These are phyloP conservation scores for Mactromeris polynyma DNA, from an alignment of 2,888 invertebrate species.

Conservation along the genomic window DNA sequence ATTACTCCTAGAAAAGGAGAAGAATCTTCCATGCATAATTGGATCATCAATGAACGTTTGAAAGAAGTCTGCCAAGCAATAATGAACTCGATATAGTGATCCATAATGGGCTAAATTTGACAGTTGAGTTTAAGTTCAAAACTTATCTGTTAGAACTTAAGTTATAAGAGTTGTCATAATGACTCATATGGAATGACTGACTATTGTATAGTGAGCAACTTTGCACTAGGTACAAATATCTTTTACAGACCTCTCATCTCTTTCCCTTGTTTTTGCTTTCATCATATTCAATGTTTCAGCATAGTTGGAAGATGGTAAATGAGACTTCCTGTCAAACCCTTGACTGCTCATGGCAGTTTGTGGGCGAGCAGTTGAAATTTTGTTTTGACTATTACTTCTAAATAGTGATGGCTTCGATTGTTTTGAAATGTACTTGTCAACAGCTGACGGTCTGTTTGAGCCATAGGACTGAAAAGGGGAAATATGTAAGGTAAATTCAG, in stretches of 20 bases:
- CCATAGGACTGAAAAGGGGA: conserved; percentile 11
- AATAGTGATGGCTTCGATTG: conserved; percentile 68
- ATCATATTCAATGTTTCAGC: conserved; percentile 70
- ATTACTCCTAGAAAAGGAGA: too few species aligned
- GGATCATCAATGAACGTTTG: too few species aligned
- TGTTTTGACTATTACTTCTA: conserved; percentile 50
- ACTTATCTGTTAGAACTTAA: too few species aligned
- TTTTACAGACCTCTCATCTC: conserved; percentile 76
- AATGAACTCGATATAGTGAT: too few species aligned
- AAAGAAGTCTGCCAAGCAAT: too few species aligned
- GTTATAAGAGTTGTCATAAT: too few species aligned
- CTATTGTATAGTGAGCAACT: too few species aligned
- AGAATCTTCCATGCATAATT: too few species aligned
- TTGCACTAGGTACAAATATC: too few species aligned
- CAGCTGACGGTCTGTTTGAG: conserved; percentile 47
- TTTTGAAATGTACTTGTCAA: conserved; percentile 69
- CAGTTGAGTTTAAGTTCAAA: too few species aligned
- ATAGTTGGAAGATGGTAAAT: conserved; percentile 43
- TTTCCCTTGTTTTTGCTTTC: conserved; percentile 75
- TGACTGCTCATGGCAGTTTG: conserved; percentile 20
- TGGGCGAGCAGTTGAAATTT: conserved; percentile 25
- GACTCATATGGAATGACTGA: too few species aligned
- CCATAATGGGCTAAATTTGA: too few species aligned
- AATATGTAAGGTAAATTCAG: not conserved
- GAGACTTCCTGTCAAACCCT: conserved; percentile 4